phyloP scores from a whole-genome alignment of 2,113 vertebrate species.

The Sinocyclocheilus anshuiensis region DNA sequence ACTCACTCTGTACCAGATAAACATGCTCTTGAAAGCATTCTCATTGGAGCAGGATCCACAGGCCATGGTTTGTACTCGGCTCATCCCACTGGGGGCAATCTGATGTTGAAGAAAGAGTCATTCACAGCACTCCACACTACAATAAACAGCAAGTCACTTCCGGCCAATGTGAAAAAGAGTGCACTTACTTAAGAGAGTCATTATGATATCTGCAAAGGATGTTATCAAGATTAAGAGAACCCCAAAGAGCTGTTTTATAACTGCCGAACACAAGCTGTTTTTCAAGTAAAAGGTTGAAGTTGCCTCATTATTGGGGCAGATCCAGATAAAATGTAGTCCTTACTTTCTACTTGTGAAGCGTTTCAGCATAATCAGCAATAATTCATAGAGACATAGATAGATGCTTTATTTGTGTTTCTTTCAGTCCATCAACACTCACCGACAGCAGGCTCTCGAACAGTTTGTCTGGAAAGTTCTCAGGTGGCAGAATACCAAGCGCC shows the following conservation, averaged over 20 bases:
- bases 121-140: background rate
- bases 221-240: conserved; percentile 22
- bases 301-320: background rate
- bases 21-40: conserved; percentile 94
- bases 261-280: background rate
- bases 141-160: background rate
- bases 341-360: too few species aligned
- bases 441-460: conserved; percentile 81
- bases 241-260: background rate
- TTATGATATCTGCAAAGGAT: background rate
- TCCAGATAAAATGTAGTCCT: background rate
- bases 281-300: background rate
- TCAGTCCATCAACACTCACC: conserved; percentile 61
- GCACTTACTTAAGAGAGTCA: background rate
- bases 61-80: conserved; percentile 91
- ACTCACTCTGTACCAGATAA: conserved; percentile 98
- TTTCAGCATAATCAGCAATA: background rate
- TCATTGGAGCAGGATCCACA: conserved; percentile 99
- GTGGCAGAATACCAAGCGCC: conserved; percentile 93
- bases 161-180: background rate
- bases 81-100: conserved; percentile 90
- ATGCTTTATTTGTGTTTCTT: background rate
- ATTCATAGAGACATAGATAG: background rate
- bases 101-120: conserved; percentile 55
- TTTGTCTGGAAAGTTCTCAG: conserved; percentile 89